Base-by-base conservation (phyloP, 1,140 invertebrate species). In the Sitobion miscanthi region DNA sequence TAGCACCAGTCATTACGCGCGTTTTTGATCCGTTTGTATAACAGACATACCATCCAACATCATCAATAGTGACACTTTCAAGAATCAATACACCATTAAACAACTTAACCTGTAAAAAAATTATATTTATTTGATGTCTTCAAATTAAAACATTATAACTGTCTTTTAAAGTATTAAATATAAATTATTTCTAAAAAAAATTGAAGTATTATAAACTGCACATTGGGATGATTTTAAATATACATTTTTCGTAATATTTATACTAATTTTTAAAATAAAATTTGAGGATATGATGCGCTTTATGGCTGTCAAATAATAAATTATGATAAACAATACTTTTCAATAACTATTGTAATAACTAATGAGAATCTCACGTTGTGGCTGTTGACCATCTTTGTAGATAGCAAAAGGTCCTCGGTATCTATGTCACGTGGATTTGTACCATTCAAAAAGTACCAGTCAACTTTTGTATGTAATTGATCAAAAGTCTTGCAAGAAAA, bases 41-140 rank as follows among this genome's bases (percentile, higher is more conserved):
- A 95, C 98, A 99, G 0, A 97, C 97, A 94, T 99, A 99, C 97
- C 97, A 99, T 2, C 98, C 98, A 95, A 98, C 97, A 94, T 99
- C 97, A 62, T 97, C 96, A 91, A 97, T 96, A 0, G 97, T 98
- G 0, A 99, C 97, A 95, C 99, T 99, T 86, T 96, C 96, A 25
- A 99, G 30, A 94, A 23, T 96, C 96, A 23, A 99, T 95, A 25
- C 97, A 95, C 95, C 98, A 96, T 1, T 97, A 96, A 94, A 97
- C 87, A n/a, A 52, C 62, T 47, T 94, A 38, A 77, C 87, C 93
- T 94, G 85, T 87, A 49, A 47, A 88, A 90, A 94, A 38, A 23
- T 83, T 6, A 83, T 83, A 69, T 77, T 77, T 77, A 77, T n/a
- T n/a, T 17, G 17, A 69, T n/a, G 4, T 77, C 14, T 69, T 69